Conservation (phyloP, 2,797 vertebrate species). For the Lepus townsendii region DNA sequence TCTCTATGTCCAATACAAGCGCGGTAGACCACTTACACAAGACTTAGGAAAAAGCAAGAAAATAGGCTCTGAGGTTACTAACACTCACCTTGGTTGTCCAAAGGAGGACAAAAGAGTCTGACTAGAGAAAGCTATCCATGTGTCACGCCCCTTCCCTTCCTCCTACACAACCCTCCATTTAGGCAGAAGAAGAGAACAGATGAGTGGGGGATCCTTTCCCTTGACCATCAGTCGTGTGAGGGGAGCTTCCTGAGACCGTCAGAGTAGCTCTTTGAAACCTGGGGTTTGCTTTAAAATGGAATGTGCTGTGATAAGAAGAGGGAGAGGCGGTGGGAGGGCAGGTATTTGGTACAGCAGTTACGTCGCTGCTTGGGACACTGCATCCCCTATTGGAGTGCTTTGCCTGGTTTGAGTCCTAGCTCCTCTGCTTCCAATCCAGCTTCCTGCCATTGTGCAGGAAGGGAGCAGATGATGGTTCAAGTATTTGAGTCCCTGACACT, state of each 20-base stretch:
- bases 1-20: neutral
- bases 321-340: too few relatives aligned
- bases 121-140: neutral
- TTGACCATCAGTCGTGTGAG: neutral
- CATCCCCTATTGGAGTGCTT: too few relatives aligned
- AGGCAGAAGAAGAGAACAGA: neutral
- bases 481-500: too few relatives aligned
- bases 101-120: neutral
- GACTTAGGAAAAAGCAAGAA: neutral
- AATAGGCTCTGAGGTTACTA: neutral
- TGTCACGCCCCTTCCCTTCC: accelerated
- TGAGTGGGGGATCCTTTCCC: neutral
- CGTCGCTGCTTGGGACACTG: too few relatives aligned
- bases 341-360: too few relatives aligned
- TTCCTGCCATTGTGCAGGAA: too few relatives aligned
- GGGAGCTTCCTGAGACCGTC: neutral
- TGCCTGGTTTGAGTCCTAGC: too few relatives aligned
- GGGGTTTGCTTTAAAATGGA: neutral
- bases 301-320: neutral
- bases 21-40: neutral
- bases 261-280: neutral
- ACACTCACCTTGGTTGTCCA: neutral
- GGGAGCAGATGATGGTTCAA: too few relatives aligned
- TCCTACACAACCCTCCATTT: accelerated
- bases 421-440: too few relatives aligned